Evolutionary conservation across 2,888 invertebrate species (phyloP), one percentile per base, ranked within the genome.

Genomic region (Helobdella robusta): DNA sequence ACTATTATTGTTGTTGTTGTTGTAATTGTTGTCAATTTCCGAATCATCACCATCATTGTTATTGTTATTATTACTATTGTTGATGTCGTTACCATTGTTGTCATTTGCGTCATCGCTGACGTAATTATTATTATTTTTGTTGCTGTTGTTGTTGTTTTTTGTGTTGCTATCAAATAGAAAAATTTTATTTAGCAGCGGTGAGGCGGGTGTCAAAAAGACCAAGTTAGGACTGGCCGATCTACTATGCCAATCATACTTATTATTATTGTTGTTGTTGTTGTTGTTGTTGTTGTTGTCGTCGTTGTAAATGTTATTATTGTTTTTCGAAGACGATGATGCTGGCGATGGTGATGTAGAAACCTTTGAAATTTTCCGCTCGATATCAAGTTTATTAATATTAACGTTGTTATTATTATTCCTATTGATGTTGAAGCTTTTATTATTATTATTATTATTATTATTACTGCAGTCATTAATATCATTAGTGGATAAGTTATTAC

Each of bases 1-100:
- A 52, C 20, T 23, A 52, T 52, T 20, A 52, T 52, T 20, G 23
- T 52, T 20, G 23, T 52, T 20, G 20, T 20, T 20, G 23, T 52
- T 20, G 20, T 52, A 18, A 20, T 52, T 20, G 20, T 52, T 23
- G 20, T 52, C 52, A 52, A 15, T 20, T 15, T 52, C 52, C 8
- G 8, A 11, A 52, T 52, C 52, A 52, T 52, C 52, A 52, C 20
- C 52, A 52, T 52, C 52, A 20, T 52, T 20, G 23, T 52, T 20
- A 52, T 18, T 20, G 18, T 2, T 35, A 28, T 4, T 11, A 23
- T 58, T 32, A 58, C 30, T 32, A 58, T 58, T 11, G 30, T 15
- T 32, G 34, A 28, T 8, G 20, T 30, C 28, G 11, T 30, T 20
- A 15, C 11, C 11, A 23, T 8, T 11, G 34, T 58, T 32, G 30